Base-by-base conservation (phyloP, 2,797 vertebrate genomes). In the Antrozous pallidus region DNA sequence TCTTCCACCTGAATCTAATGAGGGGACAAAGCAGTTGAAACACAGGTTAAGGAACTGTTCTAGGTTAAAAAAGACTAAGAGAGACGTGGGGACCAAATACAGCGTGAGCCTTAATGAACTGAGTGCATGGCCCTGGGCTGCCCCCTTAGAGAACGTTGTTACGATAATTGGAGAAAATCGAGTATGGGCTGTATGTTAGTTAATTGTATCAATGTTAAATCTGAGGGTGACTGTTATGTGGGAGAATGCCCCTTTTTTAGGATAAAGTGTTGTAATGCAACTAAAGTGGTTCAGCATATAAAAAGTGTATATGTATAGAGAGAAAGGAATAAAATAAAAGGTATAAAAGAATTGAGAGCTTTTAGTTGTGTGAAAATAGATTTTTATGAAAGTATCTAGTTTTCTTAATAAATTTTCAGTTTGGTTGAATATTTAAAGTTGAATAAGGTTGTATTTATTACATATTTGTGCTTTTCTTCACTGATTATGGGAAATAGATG, bases 381-480 rank as follows among this genome's bases (percentile, higher is more conserved):
- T 69, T 94, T 93, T 90, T 80, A 28, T 45, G 33, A 74, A 91
- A 70, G 18, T 83, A 13, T 63, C 40, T 84, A 31, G 65, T 78
- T 77, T 92, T 93, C 65, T 79, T 93, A 71, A 51, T 70, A 38
- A 47, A 31, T 58, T 77, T 70, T 93, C 18, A 26, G 38, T 87
- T 54, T 86, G 16, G 2, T 74, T 88, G 47, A 18, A 74, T 75
- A 65, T 69, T 91, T 80, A 54, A 91, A 33, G 38, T 89, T 95
- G 58, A 86, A 77, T 91, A 90, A 77, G 42, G 70, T 82, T 77
- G 16, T 85, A 70, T 87, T 81, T 94, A 56, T 90, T 90, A 75
- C 8, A n/a, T 75, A 9, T 75, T 87, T 90, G 24, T 92, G 28
- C 26, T 78, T 85, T 92, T 78, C 40, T 91, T 6, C 22, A 14